phyloP scores from a whole-genome alignment of 2,113 vertebrate genomes.

The Halichoeres trimaculatus region DNA sequence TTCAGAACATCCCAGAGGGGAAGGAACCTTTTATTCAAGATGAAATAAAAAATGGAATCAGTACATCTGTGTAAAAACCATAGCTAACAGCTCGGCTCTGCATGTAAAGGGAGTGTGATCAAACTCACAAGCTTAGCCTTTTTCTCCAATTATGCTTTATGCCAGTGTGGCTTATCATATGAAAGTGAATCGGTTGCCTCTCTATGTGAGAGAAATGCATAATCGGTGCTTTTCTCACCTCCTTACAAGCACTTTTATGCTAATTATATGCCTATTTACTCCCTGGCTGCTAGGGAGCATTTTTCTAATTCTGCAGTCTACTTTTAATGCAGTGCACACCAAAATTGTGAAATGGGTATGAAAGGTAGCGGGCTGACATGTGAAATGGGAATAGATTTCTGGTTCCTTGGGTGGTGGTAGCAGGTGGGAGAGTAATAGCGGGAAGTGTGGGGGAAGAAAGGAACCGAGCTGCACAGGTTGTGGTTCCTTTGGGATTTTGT shows the following conservation, averaged over 20 bases:
- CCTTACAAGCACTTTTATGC: constrained; percentile 57
- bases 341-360: constrained; percentile 10
- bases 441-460: constrained; percentile 32
- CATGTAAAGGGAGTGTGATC: not conserved
- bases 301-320: constrained; percentile 38
- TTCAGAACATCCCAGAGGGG: not conserved
- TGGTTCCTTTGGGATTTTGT: constrained; percentile 30
- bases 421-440: constrained; percentile 44
- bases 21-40: not conserved
- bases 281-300: constrained; percentile 37
- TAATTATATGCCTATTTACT: constrained; percentile 68
- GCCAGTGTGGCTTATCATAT: constrained; percentile 37
- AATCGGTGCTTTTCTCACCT: constrained; percentile 49
- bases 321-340: constrained; percentile 27
- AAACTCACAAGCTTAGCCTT: constrained; percentile 10
- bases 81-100: not conserved
- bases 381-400: constrained; percentile 29
- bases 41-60: not conserved
- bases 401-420: constrained; percentile 27
- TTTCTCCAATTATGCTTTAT: constrained; percentile 55
- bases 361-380: constrained; percentile 21
- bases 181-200: constrained; percentile 47
- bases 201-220: constrained; percentile 52
- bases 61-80: not conserved
- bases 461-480: constrained; percentile 10